A percentile compares a stretch with the other conserved stretches of the same genome.
Evolutionary conservation across 2,888 invertebrate species (phyloP).

Genomic region (Cryptus armator): DNA sequence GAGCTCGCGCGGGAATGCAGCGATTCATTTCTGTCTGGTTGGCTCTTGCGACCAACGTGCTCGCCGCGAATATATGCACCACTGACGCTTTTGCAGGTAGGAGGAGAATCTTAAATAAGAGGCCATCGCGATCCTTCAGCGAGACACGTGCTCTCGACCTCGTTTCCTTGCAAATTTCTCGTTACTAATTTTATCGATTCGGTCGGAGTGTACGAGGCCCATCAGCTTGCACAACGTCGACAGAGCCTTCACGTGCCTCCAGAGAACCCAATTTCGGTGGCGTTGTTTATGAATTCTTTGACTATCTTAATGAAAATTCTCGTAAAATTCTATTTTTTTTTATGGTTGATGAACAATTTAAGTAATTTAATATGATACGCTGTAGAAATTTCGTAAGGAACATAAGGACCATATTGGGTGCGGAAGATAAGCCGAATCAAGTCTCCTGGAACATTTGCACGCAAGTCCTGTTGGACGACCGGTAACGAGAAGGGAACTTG

Average conservation of each 20-base stretch:
- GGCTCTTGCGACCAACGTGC: neutral
- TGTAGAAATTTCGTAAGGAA: too few relatives aligned
- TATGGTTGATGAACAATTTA: too few relatives aligned
- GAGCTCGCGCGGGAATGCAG: conserved; percentile 47
- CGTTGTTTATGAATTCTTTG: neutral
- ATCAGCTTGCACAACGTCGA: neutral
- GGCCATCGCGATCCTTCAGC: conserved; percentile 34
- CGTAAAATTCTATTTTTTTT: neutral
- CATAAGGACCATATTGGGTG: neutral
- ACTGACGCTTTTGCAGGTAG: neutral
- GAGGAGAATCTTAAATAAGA: conserved; percentile 35
- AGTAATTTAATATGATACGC: too few relatives aligned
- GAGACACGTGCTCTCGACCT: conserved; percentile 53
- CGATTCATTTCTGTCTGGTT: conserved; percentile 56
- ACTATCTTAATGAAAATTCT: neutral
- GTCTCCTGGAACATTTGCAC: neutral
- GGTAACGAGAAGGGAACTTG: conserved; percentile 11
- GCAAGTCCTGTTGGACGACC: neutral
- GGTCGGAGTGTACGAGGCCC: neutral
- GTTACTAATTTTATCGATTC: conserved; percentile 53
- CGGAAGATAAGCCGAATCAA: neutral
- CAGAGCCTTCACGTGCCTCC: neutral
- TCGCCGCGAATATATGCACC: neutral
- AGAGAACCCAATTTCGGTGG: neutral
- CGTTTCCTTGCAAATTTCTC: conserved; percentile 47